phyloP scores from a whole-genome alignment of 2,113 vertebrate genomes.

The Oryzias celebensis region DNA sequence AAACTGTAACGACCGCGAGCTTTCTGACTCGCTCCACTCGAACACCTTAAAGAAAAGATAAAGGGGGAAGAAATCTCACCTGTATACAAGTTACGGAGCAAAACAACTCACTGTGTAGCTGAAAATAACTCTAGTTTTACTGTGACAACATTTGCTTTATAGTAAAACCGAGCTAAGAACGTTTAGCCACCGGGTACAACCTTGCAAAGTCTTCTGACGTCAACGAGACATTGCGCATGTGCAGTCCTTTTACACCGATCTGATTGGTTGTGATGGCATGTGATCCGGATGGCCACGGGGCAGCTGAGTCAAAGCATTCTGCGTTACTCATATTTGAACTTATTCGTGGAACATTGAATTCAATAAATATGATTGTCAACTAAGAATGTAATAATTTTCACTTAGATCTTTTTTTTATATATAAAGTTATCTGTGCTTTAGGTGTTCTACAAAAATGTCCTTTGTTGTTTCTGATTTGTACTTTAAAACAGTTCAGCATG shows the following conservation, averaged over 20 bases:
- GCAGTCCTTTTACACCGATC: background rate
- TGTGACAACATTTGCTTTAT: conserved; percentile 4
- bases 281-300: too few species aligned
- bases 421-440: too few species aligned
- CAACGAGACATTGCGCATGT: conserved; percentile 31
- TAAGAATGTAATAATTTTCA: too few species aligned
- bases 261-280: background rate
- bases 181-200: conserved; percentile 21
- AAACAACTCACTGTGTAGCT: background rate
- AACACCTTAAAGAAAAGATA: background rate
- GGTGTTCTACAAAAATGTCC: too few species aligned
- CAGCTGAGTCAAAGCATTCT: too few species aligned
- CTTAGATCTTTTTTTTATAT: too few species aligned
- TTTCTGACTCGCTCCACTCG: background rate
- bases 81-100: background rate
- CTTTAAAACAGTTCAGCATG: too few species aligned
- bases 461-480: too few species aligned
- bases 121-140: background rate
- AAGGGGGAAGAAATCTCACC: conserved; percentile 40
- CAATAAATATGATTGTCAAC: too few species aligned
- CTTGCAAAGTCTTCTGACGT: conserved; percentile 12
- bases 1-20: conserved; percentile 21
- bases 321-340: too few species aligned
- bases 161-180: background rate
- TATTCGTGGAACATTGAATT: too few species aligned